Conservation (phyloP, 37 sponge, comb jelly and placozoan species). For the Haliclona indistincta region DNA sequence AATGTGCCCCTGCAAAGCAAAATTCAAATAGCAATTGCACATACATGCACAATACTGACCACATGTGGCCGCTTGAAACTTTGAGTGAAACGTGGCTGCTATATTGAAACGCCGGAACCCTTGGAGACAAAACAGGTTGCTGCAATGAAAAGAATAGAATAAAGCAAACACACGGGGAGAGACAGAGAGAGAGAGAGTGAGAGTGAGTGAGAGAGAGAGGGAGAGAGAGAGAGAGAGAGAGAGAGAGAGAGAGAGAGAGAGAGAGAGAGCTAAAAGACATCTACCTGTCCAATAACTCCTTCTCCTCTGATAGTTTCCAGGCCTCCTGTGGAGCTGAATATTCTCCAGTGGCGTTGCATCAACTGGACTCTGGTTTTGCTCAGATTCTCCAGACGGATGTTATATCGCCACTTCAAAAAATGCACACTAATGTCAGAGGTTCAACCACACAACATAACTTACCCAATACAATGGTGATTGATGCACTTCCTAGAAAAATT, state of each 20-base stretch:
- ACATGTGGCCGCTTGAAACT: conserved; percentile 92
- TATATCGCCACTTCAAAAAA: conserved; percentile 83
- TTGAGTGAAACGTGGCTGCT: conserved; percentile 87
- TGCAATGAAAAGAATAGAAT: conserved; percentile 7
- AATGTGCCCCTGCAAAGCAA: conserved; percentile 83
- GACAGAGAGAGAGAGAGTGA: neutral
- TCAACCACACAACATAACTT: neutral
- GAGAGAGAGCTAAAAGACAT: neutral
- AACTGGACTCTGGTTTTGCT: conserved; percentile 71
- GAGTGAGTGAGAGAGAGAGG: too few relatives aligned
- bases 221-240: neutral
- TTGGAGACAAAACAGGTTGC: conserved; percentile 80
- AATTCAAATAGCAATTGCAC: neutral
- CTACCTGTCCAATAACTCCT: conserved; percentile 95
- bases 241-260: neutral
- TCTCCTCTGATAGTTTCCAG: conserved; percentile 89
- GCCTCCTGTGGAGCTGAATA: conserved; percentile 70
- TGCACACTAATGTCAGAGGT: neutral
- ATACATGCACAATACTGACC: conserved; percentile 51
- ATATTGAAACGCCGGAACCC: conserved; percentile 92
- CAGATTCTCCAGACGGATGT: conserved; percentile 90
- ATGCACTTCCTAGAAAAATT: neutral
- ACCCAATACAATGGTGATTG: neutral
- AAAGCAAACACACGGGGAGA: neutral
- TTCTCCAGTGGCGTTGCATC: conserved; percentile 88